Evolutionary conservation across 2,797 vertebrate genomes (phyloP).

Genomic region (Onychomys torridus): DNA sequence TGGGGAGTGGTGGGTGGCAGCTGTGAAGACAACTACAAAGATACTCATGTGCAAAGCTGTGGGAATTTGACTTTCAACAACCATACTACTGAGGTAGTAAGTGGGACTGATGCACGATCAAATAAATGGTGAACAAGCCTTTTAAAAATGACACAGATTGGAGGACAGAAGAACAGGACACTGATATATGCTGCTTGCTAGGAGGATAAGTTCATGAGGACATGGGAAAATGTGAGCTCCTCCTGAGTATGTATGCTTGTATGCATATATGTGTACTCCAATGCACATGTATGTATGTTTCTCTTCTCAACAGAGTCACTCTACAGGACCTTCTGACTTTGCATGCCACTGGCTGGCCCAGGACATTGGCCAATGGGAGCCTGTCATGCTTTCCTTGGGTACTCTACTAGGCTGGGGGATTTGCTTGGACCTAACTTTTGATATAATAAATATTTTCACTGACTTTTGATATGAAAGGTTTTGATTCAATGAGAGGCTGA

Average conservation of each 20-base stretch:
- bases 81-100: not conserved
- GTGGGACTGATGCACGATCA: not conserved
- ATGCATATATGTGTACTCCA: not conserved
- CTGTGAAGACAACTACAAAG: not conserved
- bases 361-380: accelerated
- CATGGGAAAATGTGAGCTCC: not conserved
- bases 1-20: not conserved
- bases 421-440: not conserved
- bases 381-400: not conserved
- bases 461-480: not conserved
- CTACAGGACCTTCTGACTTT: not conserved
- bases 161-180: not conserved
- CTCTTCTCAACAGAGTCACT: not conserved
- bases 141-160: not conserved
- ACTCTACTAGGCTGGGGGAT: not conserved
- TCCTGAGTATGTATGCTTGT: not conserved
- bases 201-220: not conserved
- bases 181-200: not conserved
- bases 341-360: not conserved
- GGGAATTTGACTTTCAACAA: not conserved
- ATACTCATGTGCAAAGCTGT: not conserved
- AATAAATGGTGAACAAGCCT: not conserved
- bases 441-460: not conserved
- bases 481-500: conserved; percentile 3
- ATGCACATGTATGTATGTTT: not conserved